phyloP scores from a whole-genome alignment of 1,140 invertebrate genomes.

The Philopotamus ludificatus region DNA sequence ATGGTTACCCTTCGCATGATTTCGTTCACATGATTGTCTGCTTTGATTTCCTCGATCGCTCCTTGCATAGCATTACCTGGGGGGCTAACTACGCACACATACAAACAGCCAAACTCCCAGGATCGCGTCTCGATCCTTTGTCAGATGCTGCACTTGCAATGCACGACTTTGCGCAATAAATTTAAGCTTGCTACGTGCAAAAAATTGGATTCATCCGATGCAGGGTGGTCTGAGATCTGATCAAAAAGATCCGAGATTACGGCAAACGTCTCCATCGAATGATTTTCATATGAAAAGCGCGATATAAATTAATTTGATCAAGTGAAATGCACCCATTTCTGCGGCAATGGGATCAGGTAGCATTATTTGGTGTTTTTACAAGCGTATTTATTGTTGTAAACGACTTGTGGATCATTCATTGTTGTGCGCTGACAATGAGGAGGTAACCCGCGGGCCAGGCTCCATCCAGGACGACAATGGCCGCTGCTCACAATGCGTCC shows the following conservation, averaged over 20 bases:
- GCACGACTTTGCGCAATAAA: too few species aligned
- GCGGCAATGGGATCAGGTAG: conserved; percentile 27
- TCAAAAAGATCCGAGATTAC: too few species aligned
- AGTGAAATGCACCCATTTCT: too few species aligned
- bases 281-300: too few species aligned
- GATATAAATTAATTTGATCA: too few species aligned
- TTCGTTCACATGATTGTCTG: conserved; percentile 40
- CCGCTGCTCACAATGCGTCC: neutral
- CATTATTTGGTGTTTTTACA: conserved; percentile 24
- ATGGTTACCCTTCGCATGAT: conserved; percentile 29
- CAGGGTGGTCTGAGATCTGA: too few species aligned
- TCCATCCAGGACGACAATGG: conserved; percentile 29
- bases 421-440: conserved; percentile 12
- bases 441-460: conserved; percentile 2
- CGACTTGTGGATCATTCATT: conserved; percentile 19
- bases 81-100: conserved; percentile 9
- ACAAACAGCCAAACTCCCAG: too few species aligned
- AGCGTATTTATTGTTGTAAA: conserved; percentile 29
- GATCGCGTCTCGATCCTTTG: too few species aligned
- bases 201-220: too few species aligned
- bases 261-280: too few species aligned
- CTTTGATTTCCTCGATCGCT: conserved; percentile 36
- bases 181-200: too few species aligned
- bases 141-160: too few species aligned
- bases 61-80: conserved; percentile 30